Percentiles rank a stretch among this genome's conserved stretches.
Conservation (phyloP, 2,888 invertebrate species). For the Trissoscelio sp. region DNA sequence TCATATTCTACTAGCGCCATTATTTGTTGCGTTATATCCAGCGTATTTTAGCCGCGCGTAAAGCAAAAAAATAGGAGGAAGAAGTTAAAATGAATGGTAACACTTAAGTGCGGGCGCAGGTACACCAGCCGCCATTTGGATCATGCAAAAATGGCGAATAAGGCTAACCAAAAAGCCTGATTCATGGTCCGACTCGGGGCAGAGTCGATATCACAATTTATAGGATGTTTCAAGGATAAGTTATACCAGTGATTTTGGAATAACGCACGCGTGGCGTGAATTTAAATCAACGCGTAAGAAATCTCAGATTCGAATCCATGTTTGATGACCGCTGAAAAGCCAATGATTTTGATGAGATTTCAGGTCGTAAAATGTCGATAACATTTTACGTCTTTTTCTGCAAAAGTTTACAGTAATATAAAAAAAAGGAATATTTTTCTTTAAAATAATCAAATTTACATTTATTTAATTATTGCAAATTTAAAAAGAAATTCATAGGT, state of each 20-base stretch:
- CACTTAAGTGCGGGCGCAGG: conserved; percentile 64
- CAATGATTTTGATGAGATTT: neutral
- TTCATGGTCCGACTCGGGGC: conserved; percentile 73
- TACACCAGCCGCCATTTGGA: conserved; percentile 55
- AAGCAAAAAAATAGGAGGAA: conserved; percentile 28
- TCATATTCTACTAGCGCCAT: conserved; percentile 3
- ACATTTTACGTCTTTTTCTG: no score
- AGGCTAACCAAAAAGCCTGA: conserved; percentile 76
- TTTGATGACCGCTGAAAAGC: conserved; percentile 22
- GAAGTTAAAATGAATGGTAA: conserved; percentile 67
- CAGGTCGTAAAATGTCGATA: no score
- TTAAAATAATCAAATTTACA: no score
- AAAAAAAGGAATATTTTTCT: no score
- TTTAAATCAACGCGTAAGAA: conserved; percentile 62
- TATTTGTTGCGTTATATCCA: conserved; percentile 26
- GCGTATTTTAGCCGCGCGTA: conserved; percentile 2
- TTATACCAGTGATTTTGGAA: conserved; percentile 62
- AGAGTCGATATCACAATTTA: conserved; percentile 76
- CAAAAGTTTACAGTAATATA: no score
- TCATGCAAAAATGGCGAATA: conserved; percentile 71
- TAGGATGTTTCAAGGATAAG: conserved; percentile 69
- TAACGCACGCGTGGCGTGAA: conserved; percentile 65
- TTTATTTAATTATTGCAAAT: no score
- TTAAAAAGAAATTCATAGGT: no score
- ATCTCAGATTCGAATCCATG: conserved; percentile 22